Conservation (phyloP, 2,888 invertebrate species). For the Limulus polyphemus region DNA sequence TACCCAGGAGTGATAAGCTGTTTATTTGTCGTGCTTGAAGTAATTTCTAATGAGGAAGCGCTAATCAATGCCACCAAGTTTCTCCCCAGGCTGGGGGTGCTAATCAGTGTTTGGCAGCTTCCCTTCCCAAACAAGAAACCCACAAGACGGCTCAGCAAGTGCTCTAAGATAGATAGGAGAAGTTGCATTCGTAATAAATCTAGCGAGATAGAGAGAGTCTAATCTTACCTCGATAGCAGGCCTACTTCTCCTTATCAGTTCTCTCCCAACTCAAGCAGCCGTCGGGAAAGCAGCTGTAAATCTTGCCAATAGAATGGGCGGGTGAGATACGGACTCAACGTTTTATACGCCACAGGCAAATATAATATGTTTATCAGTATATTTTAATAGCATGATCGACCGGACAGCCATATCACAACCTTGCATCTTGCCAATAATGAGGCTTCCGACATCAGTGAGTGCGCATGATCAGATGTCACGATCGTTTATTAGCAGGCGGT, state of each 20-base stretch:
- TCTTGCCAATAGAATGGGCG: constrained; percentile 4
- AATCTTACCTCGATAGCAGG: constrained; percentile 5
- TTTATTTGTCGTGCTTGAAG: constrained; percentile 3
- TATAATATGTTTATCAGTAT: constrained; percentile 5
- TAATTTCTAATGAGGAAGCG: constrained; percentile 3
- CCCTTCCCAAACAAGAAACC: too few species aligned
- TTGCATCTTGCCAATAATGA: constrained; percentile 3
- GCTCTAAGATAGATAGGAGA: constrained; percentile 4
- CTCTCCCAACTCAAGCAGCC: neutral
- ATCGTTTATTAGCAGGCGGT: too few species aligned
- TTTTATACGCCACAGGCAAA: constrained; percentile 6
- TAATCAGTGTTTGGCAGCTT: constrained; percentile 2
- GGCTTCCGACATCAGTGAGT: neutral
- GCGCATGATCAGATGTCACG: too few species aligned
- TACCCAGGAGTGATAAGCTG: constrained; percentile 1
- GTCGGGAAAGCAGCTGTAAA: neutral
- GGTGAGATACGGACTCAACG: neutral
- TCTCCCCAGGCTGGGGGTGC: too few species aligned
- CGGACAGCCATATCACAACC: neutral
- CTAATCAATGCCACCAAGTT: constrained; percentile 1
- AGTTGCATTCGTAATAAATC: constrained; percentile 3
- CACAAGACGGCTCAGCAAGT: too few species aligned
- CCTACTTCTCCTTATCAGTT: neutral
- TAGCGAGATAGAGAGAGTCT: neutral
- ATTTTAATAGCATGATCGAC: constrained; percentile 5